A percentile compares a stretch with the other conserved stretches of the same genome.
Evolutionary conservation across 2,113 vertebrate species (phyloP).

Genomic region (Nothoprocta perdicaria): DNA sequence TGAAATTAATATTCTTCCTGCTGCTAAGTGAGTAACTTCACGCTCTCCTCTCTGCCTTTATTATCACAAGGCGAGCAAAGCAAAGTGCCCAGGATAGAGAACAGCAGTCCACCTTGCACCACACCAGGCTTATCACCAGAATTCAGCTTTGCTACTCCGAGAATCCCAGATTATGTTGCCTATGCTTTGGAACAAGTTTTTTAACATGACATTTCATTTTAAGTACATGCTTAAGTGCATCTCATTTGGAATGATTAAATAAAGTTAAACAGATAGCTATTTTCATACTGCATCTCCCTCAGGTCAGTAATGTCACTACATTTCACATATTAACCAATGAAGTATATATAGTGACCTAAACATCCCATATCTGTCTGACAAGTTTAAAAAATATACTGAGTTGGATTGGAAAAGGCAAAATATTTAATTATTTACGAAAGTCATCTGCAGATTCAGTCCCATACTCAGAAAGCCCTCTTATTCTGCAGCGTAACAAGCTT

Average conservation of each 20-base stretch:
- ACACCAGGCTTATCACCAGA: not conserved
- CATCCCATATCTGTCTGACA: not conserved
- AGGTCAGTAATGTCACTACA: not conserved
- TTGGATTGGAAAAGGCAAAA: not conserved
- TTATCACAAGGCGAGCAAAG: not conserved
- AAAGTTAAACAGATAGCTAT: not conserved
- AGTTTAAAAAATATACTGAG: not conserved
- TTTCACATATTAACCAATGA: not conserved
- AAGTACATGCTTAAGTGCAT: not conserved
- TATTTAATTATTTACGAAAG: not conserved
- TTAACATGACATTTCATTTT: not conserved
- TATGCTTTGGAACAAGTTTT: not conserved
- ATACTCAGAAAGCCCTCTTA: not conserved
- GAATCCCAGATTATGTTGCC: not conserved
- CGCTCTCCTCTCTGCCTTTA: not conserved
- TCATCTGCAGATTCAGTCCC: not conserved
- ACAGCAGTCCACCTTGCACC: accelerated
- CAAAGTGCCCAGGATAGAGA: accelerated
- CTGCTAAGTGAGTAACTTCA: not conserved
- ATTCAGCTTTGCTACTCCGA: not conserved
- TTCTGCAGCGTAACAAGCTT: not conserved
- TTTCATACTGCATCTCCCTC: not conserved
- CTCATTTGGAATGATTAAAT: not conserved
- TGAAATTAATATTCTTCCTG: not conserved
- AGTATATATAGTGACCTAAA: not conserved